phyloP scores from a whole-genome alignment of 2,113 vertebrate genomes.

The Brachyhypopomus occidentalis region DNA sequence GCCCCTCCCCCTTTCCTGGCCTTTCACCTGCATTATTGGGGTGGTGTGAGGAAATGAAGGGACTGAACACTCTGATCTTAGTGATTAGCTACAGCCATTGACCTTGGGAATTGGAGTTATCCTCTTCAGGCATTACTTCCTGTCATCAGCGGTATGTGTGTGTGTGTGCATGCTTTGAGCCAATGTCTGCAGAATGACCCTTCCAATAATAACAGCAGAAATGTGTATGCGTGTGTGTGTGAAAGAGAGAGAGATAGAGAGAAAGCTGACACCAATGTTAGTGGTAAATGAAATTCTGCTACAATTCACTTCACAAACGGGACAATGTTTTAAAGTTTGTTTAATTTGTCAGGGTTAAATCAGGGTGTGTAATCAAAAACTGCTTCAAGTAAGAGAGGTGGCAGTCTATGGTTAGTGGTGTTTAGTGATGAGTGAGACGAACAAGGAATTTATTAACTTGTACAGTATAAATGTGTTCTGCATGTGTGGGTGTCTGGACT shows the following conservation, averaged over 20 bases:
- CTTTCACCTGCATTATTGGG: conserved; percentile 14
- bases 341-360: background rate
- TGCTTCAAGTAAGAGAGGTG: background rate
- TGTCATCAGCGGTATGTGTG: conserved; percentile 32
- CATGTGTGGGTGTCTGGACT: conserved; percentile 35
- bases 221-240: conserved; percentile 20
- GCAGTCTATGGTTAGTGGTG: background rate
- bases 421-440: background rate
- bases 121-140: conserved; percentile 49
- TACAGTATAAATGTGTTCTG: conserved; percentile 18
- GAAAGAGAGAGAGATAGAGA: background rate
- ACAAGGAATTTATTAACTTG: conserved; percentile 13
- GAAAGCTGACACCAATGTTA: conserved; percentile 26
- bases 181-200: conserved; percentile 26
- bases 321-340: no score
- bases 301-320: no score
- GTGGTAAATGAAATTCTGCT: no score
- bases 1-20: conserved; percentile 14
- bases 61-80: conserved; percentile 14
- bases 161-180: conserved; percentile 11
- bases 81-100: conserved; percentile 41
- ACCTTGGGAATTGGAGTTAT: conserved; percentile 45
- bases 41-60: conserved; percentile 38
- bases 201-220: conserved; percentile 46
- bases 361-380: background rate